Evolutionary conservation across 2,888 invertebrate genomes (phyloP), one percentile per base, ranked within the genome.

Genomic region (Trimorus sp.): DNA sequence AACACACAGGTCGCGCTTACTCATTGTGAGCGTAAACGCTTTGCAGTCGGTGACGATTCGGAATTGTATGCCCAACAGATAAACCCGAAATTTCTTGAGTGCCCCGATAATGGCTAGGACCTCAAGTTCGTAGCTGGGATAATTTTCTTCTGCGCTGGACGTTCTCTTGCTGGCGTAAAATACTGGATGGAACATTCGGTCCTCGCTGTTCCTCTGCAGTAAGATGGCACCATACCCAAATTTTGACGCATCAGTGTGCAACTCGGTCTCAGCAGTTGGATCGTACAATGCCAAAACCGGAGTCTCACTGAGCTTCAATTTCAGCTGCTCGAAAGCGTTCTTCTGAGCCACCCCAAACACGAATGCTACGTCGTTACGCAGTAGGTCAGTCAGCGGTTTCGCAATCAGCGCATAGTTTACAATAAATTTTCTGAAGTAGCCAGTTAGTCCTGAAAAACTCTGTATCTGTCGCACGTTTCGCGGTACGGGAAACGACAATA

Each of bases 161-260:
- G 51, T 51, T 14, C 14, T 51, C 14, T 15, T 51, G n/a, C 51
- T 51, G 15, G 12, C 12, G n/a, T 14, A 51, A 51, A 14, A 51
- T 14, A 51, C 14, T 2, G 51, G 14, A 14, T 51, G 51, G 3
- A 51, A 14, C 14, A 12, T 14, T 8, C 15, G 7, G 14, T 51
- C 51, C 45, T 45, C 11, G 9, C n/a, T 9, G 15, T 51, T 14
- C 14, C 51, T 12, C 14, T 51, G 51, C 51, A 51, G 12, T 8
- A 51, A 15, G 14, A 51, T 51, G 7, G 51, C 51, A 8, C 51
- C 12, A 2, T 62, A 77, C 7, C 82, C 84, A 4, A 14, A 51
- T 45, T 42, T 69, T 15, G 70, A 78, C 5, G 81, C 81, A 36
- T 81, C 81, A 0, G 78, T 79, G 14, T 82, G 76, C 7, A 51